Conservation (phyloP, 2,797 vertebrate genomes). For the Yasuhikotakia modesta region DNA sequence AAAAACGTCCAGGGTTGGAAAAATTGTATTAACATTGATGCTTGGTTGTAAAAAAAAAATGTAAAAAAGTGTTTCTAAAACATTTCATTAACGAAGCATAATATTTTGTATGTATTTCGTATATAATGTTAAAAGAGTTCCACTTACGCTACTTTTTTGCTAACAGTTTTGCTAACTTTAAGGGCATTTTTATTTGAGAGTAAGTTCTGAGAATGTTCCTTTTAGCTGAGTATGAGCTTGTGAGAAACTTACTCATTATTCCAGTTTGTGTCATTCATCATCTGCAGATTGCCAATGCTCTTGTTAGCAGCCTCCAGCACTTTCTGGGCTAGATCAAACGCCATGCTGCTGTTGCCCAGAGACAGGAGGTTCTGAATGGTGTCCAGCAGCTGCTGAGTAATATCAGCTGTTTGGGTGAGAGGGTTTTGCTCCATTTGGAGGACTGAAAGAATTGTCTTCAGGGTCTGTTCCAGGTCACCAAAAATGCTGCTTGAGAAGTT, state of each 20-base stretch:
- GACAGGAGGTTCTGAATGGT: conserved; percentile 50
- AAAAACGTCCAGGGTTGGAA: too few species aligned
- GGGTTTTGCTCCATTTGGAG: conserved; percentile 34
- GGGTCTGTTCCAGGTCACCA: conserved; percentile 46
- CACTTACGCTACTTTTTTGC: too few species aligned
- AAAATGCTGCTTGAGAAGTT: conserved; percentile 38
- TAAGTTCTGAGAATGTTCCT: conserved; percentile 41
- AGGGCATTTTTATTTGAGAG: conserved; percentile 26
- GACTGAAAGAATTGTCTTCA: conserved; percentile 50
- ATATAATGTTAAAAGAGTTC: too few species aligned
- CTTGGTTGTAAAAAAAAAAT: too few species aligned
- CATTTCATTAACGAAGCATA: too few species aligned
- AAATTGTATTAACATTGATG: too few species aligned
- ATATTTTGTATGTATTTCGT: too few species aligned
- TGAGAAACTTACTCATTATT: conserved; percentile 59
- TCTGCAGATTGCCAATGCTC: conserved; percentile 38
- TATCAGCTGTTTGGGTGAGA: conserved; percentile 37
- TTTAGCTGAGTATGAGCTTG: neutral
- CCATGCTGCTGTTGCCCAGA: conserved; percentile 32
- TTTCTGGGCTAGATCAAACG: neutral
- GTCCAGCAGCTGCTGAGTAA: conserved; percentile 53
- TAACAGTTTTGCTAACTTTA: neutral
- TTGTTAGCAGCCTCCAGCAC: neutral
- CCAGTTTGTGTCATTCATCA: conserved; percentile 62
- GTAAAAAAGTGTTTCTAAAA: too few species aligned